These are phyloP conservation scores for Trichogramma dendrolimi DNA, from an alignment of 2,888 invertebrate genomes.

Conservation along the genomic window DNA sequence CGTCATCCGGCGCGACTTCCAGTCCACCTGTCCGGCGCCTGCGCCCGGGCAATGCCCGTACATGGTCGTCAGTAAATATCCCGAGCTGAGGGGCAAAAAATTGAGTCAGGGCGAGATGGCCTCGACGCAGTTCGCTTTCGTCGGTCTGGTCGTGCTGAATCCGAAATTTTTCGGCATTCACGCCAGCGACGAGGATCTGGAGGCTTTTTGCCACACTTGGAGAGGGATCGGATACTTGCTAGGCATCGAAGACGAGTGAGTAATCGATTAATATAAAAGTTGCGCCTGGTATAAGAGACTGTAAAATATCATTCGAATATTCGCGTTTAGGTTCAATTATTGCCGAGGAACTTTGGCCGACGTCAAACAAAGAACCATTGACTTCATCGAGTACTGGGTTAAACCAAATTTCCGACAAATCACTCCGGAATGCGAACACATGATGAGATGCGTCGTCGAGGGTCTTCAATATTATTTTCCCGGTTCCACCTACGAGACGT, in stretches of 20 bases:
- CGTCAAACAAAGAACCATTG: conserved; percentile 38
- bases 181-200: conserved; percentile 51
- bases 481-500: conserved; percentile 36
- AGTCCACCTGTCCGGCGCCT: conserved; percentile 31
- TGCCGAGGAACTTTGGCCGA: conserved; percentile 47
- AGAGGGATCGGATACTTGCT: conserved; percentile 54
- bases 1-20: conserved; percentile 33
- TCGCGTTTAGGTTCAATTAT: conserved; percentile 44
- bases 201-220: conserved; percentile 57
- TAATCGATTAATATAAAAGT: not conserved
- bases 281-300: not conserved
- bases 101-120: conserved; percentile 57
- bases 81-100: not conserved
- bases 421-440: conserved; percentile 50
- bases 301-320: not conserved
- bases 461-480: conserved; percentile 44
- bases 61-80: not conserved
- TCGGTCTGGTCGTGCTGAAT: conserved; percentile 52
- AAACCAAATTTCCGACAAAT: conserved; percentile 44
- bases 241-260: conserved; percentile 50
- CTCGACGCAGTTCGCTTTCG: conserved; percentile 55
- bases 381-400: conserved; percentile 41
- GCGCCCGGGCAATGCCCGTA: conserved; percentile 36
- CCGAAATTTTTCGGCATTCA: conserved; percentile 51
- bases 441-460: conserved; percentile 46